Evolutionary conservation across 92 coral and sea anemone species (phyloP).

Genomic region (Bergia sp.): DNA sequence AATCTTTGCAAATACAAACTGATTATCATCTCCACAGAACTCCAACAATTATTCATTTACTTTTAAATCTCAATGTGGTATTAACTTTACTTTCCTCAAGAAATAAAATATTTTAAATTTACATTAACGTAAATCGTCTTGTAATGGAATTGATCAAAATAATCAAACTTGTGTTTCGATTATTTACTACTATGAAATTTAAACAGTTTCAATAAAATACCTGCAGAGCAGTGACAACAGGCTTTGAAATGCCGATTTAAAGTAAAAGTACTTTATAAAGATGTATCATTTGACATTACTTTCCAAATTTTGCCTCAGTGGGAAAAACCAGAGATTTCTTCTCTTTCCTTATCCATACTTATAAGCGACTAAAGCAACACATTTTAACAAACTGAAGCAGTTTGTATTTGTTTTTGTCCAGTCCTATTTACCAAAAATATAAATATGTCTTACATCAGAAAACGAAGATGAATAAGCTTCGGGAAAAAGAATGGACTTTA

Average conservation of each 20-base stretch:
- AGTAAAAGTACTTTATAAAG: neutral
- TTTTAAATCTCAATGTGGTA: neutral
- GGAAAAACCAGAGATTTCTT: neutral
- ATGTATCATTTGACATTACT: neutral
- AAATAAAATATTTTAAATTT: too few species aligned
- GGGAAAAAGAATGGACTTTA: conserved; percentile 49
- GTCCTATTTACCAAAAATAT: conserved; percentile 6
- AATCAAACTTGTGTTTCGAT: neutral
- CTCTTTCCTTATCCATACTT: too few species aligned
- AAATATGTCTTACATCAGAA: conserved; percentile 22
- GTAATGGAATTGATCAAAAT: neutral
- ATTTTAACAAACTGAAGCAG: neutral
- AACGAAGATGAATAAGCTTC: conserved; percentile 41
- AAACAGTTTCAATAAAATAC: conserved; percentile 28
- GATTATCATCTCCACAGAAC: neutral
- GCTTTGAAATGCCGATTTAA: neutral
- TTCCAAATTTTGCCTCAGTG: neutral
- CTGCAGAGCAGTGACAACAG: neutral
- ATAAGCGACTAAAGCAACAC: neutral
- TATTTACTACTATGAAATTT: conserved; percentile 12
- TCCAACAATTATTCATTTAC: neutral
- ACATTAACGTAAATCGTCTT: neutral
- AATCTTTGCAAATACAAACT: conserved; percentile 1
- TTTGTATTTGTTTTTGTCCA: neutral
- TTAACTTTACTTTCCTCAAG: neutral